Evolutionary conservation across 2,888 invertebrate genomes (phyloP).

Genomic region (Cylindroiulus punctatus): DNA sequence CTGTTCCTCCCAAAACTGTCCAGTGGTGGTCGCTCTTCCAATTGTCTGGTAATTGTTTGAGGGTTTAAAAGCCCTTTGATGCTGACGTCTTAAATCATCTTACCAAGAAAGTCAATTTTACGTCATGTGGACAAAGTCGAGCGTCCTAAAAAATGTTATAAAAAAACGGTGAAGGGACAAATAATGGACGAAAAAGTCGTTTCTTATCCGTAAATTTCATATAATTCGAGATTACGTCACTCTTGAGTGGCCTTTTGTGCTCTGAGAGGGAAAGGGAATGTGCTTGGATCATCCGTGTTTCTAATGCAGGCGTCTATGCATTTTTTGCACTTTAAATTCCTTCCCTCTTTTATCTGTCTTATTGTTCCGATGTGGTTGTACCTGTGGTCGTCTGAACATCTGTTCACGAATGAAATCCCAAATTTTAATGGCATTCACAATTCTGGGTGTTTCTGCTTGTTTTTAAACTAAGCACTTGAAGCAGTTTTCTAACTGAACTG

Average conservation of each 20-base stretch:
- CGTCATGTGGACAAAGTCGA: not conserved
- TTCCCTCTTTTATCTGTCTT: too few relatives aligned
- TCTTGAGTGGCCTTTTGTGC: not conserved
- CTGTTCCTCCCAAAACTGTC: not conserved
- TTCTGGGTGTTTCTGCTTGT: too few relatives aligned
- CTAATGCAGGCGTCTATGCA: not conserved
- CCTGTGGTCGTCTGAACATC: too few relatives aligned
- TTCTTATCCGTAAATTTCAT: not conserved
- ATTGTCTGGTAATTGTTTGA: not conserved
- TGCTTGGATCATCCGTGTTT: not conserved
- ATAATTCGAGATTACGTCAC: conserved; percentile 38
- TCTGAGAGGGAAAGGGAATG: not conserved
- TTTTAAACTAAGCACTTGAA: too few relatives aligned
- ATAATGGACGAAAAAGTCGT: not conserved
- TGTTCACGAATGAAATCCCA: too few relatives aligned
- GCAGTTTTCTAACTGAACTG: too few relatives aligned
- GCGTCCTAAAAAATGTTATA: not conserved
- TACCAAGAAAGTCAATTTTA: conserved; percentile 27
- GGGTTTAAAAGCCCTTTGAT: conserved; percentile 36
- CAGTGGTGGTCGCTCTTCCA: not conserved
- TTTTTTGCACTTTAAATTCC: too few relatives aligned
- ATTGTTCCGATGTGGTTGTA: too few relatives aligned
- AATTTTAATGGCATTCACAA: too few relatives aligned
- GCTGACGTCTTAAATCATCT: conserved; percentile 39
- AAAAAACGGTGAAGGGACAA: conserved; percentile 26